Evolutionary conservation across 1,140 invertebrate species (phyloP), one percentile per base, ranked within the genome.

Genomic region (Drosophila ambigua): DNA sequence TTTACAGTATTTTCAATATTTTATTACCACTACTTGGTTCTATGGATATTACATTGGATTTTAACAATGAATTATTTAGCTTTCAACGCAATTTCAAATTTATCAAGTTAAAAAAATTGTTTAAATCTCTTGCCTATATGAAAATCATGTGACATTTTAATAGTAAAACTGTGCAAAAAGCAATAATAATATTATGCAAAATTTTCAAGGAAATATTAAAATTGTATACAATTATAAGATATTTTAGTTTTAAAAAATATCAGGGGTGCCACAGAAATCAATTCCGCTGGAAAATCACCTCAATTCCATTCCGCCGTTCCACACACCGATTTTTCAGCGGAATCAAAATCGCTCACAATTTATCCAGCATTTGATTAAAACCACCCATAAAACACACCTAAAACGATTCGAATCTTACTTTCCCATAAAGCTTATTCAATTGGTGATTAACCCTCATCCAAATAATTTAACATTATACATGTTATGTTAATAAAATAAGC

Each of bases 81-180:
- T 66, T 53, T 75, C 61, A 50, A 59, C 43, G 69, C 60, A 69
- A 73, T 73, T 73, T 35, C 58, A 67, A 63, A 82, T 64, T 76
- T 87, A 53, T 81, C 77, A 81, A 87, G 64, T 62, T 82, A 87
- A 60, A 74, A 79, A 78, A 57, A 78, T 80, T 75, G 85, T 78
- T 80, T 77, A 85, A 85, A 85, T 87, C 82, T 87, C 82, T 87
- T 87, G 82, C 82, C 82, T 87, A 85, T 87, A 88, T 80, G 83
- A 87, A 87, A 87, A 88, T 82, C 83, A 87, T 87, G 82, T 87
- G 82, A 87, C 77, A 82, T 82, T 87, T 72, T 82, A 87, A 88
- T 87, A 87, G 82, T 87, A 63, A 87, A 82, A 85, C 82, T 87
- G 87, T 87, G 75, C 69, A 78, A 87, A 82, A 87, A 87, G 82